Evolutionary conservation across 2,113 vertebrate species (phyloP), one percentile per base, ranked within the genome.

Genomic region (Takifugu bimaculatus): DNA sequence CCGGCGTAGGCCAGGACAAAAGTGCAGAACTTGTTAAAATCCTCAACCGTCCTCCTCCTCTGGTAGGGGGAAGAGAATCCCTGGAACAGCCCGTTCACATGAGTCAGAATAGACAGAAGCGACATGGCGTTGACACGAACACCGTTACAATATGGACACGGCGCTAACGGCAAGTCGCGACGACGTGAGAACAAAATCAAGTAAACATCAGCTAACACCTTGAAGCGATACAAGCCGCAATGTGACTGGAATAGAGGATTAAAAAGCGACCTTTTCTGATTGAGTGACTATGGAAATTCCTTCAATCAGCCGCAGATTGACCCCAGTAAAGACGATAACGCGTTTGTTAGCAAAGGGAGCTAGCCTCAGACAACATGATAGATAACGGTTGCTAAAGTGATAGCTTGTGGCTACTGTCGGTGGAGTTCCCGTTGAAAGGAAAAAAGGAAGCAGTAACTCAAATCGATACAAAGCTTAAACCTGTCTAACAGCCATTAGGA

Each of bases 1-100:
- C 97, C 97, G 1, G 97, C 97, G 6, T 99, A 99, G 13, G 95
- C 96, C 88, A 98, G 71, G 49, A 99, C 97, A 4, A 98, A 99
- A 45, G 97, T 99, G 82, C 97, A 99, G 89, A 99, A 99, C 83
- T 98, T 94, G 87, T 99, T 99, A 86, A 99, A 99, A 80, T 99
- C 97, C 73, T 99, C 97, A 15, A 99, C 94, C 0, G 97, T 99
- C 76, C 97, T 88, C 52, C 93, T 93, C 63, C 92, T 92, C 76
- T 91, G 92, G 83, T 84, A 93, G 6, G 90, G 87, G 5, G 94
- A 92, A 70, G 92, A 91, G 74, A 93, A 95, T 1, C 91, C 94
- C 95, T 98, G 70, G 42, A 74, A 78, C 55, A 83, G 35, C 12
- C 49, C 54, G 15, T 14, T 26, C 13, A 12, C 29, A 56, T 63